Percentiles rank a stretch among this genome's conserved stretches.
These are phyloP conservation scores for Xiphias gladius DNA, from an alignment of 2,113 vertebrate genomes.

Conservation along the genomic window DNA sequence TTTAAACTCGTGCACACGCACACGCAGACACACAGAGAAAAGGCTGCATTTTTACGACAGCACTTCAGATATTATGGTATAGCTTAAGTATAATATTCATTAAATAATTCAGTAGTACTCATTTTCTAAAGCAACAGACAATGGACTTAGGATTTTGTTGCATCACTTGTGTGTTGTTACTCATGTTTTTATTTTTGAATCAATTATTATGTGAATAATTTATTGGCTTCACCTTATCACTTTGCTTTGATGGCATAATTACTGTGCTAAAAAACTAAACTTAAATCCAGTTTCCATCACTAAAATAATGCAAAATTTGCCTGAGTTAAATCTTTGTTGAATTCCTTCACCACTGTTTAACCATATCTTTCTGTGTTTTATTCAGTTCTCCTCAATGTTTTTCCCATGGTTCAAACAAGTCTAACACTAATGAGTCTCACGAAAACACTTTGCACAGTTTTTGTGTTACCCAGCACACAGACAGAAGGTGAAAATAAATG, in stretches of 20 bases:
- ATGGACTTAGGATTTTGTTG: not conserved
- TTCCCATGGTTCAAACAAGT: too few species aligned
- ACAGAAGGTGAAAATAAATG: too few species aligned
- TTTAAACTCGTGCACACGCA: not conserved
- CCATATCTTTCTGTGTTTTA: too few species aligned
- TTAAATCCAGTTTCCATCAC: not conserved
- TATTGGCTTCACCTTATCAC: not conserved
- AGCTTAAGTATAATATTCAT: not conserved
- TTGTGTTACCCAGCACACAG: too few species aligned
- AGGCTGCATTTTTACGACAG: constrained; percentile 15
- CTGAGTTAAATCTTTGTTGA: not conserved
- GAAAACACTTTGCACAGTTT: too few species aligned
- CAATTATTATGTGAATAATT: constrained; percentile 28
- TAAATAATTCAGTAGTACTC: constrained; percentile 32
- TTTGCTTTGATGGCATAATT: not conserved
- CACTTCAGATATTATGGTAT: not conserved
- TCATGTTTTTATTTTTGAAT: constrained; percentile 16
- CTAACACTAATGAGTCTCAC: too few species aligned
- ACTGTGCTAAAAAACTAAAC: not conserved
- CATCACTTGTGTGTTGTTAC: constrained; percentile 6
- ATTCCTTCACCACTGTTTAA: not conserved
- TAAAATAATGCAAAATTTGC: not conserved
- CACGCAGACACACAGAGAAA: too few species aligned
- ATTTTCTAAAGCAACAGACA: not conserved
- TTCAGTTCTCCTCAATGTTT: too few species aligned